These are phyloP conservation scores for Drosophila bocki DNA, from an alignment of 1,140 invertebrate species.

Conservation along the genomic window DNA sequence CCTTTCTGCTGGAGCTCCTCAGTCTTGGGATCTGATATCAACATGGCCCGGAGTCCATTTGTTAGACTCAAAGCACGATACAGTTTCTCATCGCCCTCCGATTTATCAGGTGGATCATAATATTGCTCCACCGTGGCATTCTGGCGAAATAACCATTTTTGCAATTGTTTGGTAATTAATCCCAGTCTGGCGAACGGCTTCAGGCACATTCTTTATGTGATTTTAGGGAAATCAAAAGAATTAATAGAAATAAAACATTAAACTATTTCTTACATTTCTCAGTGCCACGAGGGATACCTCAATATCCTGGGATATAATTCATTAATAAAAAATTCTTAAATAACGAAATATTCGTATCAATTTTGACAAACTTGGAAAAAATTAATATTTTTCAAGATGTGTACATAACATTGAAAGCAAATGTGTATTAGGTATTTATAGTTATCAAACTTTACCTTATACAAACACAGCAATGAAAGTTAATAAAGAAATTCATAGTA, in stretches of 20 bases:
- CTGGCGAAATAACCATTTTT: conserved; percentile 19
- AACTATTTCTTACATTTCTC: conserved; percentile 6
- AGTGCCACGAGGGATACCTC: neutral
- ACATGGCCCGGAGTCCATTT: conserved; percentile 56
- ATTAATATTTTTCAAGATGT: neutral
- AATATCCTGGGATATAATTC: conserved; percentile 5
- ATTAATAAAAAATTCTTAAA: neutral
- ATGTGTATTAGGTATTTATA: no score
- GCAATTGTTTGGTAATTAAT: conserved; percentile 18
- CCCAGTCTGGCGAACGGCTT: conserved; percentile 23
- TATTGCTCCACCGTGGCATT: conserved; percentile 13
- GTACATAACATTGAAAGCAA: neutral
- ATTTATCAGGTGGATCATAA: conserved; percentile 57
- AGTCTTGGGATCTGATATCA: conserved; percentile 47
- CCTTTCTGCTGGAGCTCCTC: neutral
- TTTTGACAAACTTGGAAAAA: neutral
- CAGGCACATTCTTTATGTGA: conserved; percentile 21
- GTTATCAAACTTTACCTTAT: no score
- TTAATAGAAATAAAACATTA: neutral
- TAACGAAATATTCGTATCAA: neutral
- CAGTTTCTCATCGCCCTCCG: conserved; percentile 51
- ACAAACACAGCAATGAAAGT: no score
- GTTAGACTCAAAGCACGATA: conserved; percentile 48
- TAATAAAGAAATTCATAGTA: no score
- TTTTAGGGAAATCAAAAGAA: neutral